Percentiles rank a stretch among this genome's conserved stretches.
phyloP scores from a whole-genome alignment of 2,888 invertebrate genomes.

The Lasioglossum marginatum region DNA sequence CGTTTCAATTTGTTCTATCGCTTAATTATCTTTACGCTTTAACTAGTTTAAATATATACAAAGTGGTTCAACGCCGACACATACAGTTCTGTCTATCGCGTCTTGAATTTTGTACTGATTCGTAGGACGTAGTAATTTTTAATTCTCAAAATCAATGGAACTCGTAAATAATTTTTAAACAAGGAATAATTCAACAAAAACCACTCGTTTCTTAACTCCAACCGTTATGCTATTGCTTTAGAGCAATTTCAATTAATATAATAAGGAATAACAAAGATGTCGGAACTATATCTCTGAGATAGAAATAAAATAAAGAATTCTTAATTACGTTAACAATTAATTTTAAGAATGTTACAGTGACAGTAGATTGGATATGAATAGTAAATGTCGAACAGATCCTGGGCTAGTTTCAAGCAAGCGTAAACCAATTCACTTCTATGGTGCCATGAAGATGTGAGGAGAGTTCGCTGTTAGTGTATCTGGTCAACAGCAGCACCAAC shows the following conservation, averaged over 20 bases:
- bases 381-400: slow-evolving; percentile 37
- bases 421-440: slow-evolving; percentile 76
- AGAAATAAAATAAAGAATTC: slow-evolving; percentile 5
- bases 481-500: slow-evolving; percentile 84
- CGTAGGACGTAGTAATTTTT: neutral
- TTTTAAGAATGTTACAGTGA: slow-evolving; percentile 14
- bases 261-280: neutral
- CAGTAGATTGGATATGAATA: slow-evolving; percentile 20
- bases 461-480: slow-evolving; percentile 78
- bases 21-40: slow-evolving; percentile 63
- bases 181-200: slow-evolving; percentile 2
- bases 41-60: slow-evolving; percentile 67
- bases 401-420: slow-evolving; percentile 75
- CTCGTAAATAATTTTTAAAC: neutral
- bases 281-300: neutral
- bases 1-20: slow-evolving; percentile 60
- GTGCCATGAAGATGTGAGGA: slow-evolving; percentile 77
- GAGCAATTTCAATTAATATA: neutral
- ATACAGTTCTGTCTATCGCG: slow-evolving; percentile 14
- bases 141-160: neutral
- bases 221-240: neutral
- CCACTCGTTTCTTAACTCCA: slow-evolving; percentile 1
- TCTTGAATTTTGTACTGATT: slow-evolving; percentile 35
- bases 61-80: slow-evolving; percentile 62
- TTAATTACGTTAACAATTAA: slow-evolving; percentile 8